phyloP scores from a whole-genome alignment of 2,888 invertebrate genomes.

The Actias luna region DNA sequence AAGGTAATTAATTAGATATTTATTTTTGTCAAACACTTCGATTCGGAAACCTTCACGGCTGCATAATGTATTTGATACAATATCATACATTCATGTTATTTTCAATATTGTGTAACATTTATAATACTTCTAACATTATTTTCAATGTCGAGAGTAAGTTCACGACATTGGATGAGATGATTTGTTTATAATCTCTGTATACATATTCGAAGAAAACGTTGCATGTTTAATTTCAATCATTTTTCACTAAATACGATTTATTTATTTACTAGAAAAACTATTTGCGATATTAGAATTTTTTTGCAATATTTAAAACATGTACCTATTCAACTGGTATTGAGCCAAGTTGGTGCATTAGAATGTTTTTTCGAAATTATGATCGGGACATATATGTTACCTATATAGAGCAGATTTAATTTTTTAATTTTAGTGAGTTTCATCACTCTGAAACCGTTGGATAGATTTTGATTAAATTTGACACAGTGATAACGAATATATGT shows the following conservation, averaged over 20 bases:
- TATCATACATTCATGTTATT: not conserved
- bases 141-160: not conserved
- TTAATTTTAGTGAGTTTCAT: too few species aligned
- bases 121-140: not conserved
- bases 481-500: too few species aligned
- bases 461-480: too few species aligned
- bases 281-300: not conserved
- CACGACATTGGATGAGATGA: conserved; percentile 6
- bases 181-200: not conserved
- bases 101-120: not conserved
- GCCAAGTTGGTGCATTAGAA: too few species aligned
- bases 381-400: too few species aligned
- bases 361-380: too few species aligned
- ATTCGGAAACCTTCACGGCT: not conserved
- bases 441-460: too few species aligned
- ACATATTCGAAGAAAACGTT: not conserved
- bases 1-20: not conserved
- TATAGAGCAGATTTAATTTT: too few species aligned
- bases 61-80: not conserved
- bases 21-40: not conserved
- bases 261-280: not conserved
- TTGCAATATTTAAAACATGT: not conserved
- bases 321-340: not conserved
- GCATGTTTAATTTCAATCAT: conserved; percentile 4
- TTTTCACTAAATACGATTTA: conserved; percentile 3